These are phyloP conservation scores for Xestoiulus laeticollis DNA, from an alignment of 2,888 invertebrate species.

Conservation along the genomic window DNA sequence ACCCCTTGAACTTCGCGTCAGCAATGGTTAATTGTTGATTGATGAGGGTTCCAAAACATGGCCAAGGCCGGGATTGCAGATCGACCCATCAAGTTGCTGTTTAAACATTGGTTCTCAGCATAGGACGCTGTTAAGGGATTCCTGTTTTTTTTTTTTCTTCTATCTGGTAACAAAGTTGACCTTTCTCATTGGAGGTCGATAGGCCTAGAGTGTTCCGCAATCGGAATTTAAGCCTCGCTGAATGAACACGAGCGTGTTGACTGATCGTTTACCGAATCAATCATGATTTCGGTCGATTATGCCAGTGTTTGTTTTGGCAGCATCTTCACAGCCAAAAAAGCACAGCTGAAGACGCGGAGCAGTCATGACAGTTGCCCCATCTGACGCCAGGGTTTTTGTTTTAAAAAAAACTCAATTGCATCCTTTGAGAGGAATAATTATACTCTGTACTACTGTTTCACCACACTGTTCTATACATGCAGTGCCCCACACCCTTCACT, in stretches of 20 bases:
- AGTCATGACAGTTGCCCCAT: neutral
- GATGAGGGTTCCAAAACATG: no score
- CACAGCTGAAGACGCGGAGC: neutral
- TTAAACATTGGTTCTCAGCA: neutral
- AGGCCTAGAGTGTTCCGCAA: neutral
- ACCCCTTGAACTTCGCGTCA: no score
- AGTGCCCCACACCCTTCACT: no score
- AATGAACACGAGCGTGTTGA: neutral
- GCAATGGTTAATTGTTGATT: no score
- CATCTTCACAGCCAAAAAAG: constrained; percentile 5
- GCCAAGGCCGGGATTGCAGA: no score
- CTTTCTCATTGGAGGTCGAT: neutral
- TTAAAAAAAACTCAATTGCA: neutral
- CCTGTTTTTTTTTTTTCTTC: neutral
- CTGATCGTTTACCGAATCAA: neutral
- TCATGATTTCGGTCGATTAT: neutral
- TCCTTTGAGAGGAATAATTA: no score
- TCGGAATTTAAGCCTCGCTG: neutral
- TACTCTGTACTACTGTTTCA: no score
- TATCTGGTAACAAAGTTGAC: neutral
- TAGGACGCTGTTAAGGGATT: neutral
- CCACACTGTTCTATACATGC: no score
- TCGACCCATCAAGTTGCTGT: neutral
- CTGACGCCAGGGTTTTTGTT: neutral
- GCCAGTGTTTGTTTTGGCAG: constrained; percentile 28